phyloP scores from a whole-genome alignment of 2,113 vertebrate genomes.

The Haemorhous mexicanus region DNA sequence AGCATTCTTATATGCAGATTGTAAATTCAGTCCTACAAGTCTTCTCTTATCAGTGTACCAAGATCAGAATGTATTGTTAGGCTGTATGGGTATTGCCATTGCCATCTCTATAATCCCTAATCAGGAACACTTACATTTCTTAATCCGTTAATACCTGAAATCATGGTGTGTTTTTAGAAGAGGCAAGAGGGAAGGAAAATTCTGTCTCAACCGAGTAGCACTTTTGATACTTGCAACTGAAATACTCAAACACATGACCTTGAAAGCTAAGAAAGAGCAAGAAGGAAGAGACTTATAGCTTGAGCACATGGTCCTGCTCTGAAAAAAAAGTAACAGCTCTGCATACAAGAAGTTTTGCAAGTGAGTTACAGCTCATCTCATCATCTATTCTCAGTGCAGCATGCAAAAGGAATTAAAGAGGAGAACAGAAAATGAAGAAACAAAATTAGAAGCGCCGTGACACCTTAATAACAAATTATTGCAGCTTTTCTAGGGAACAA shows the following conservation, averaged over 20 bases:
- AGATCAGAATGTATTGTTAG: constrained; percentile 19
- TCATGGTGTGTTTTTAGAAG: neutral
- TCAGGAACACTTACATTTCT: constrained; percentile 53
- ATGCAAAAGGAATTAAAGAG: neutral
- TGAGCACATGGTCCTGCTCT: neutral
- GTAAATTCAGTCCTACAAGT: constrained; percentile 67
- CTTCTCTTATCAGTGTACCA: constrained; percentile 51
- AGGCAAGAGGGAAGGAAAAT: neutral
- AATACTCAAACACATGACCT: neutral
- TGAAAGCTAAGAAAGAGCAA: neutral
- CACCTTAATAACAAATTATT: neutral
- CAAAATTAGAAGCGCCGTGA: neutral
- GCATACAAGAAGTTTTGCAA: neutral
- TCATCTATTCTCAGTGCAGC: neutral
- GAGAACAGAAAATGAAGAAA: constrained; percentile 11
- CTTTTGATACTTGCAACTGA: neutral
- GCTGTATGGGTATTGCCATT: neutral
- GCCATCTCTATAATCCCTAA: constrained; percentile 37
- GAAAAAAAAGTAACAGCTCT: neutral
- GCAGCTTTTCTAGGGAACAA: constrained; percentile 32
- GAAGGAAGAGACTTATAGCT: neutral
- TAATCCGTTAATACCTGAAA: constrained; percentile 37
- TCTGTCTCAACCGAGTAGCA: neutral
- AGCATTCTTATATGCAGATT: constrained; percentile 39
- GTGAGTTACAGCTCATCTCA: neutral